Base-by-base conservation (phyloP, 1,140 invertebrate genomes). In the Scaptodrosophila lebanonensis region DNA sequence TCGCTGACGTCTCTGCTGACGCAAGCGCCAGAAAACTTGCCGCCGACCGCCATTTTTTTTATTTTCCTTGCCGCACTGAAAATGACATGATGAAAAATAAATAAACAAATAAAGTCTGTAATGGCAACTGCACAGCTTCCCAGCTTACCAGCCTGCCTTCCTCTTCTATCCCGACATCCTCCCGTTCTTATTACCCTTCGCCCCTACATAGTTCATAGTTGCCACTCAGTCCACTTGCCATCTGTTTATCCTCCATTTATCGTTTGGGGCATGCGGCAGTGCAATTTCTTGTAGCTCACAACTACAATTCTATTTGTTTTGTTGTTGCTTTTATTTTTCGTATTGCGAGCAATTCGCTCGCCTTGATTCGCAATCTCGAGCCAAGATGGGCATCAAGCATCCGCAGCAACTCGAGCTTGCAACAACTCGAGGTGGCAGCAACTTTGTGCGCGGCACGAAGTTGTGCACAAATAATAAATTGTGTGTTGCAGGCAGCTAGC, bases 31-130 rank as follows among this genome's bases (percentile, higher is more conserved):
- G 9, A 1, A 32, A 7, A n/a, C 36, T 25, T 32, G 29, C 49
- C 40, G 30, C 22, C 27, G 49, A 17, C 16, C 38, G 36, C 29
- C 22, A 44, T 30, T 42, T 22, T 32, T 44, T 29, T 29, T 38
- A n/a, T n/a, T n/a, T 27, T 50, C 39, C 9, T 35, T 15, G 42
- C 32, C 9, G 11, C 44, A 57, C 61, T 82, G 75, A 65, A 67
- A 82, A 64, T 82, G 75, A 82, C 69, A 82, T 63, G 70, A 82
- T 70, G 66, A 48, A 48, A 73, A 75, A 66, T 72, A 79, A 79
- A 79, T 68, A 79, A 66, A 72, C 67, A 72, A 79, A 66, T 53
- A 56, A 64, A 59, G 30, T 63, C 73, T 64, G 49, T n/a, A n/a
- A n/a, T n/a, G n/a, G n/a, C n/a, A n/a, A n/a, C n/a, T n/a, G n/a